phyloP scores from a whole-genome alignment of 2,888 invertebrate genomes.

The Tipula helvola region DNA sequence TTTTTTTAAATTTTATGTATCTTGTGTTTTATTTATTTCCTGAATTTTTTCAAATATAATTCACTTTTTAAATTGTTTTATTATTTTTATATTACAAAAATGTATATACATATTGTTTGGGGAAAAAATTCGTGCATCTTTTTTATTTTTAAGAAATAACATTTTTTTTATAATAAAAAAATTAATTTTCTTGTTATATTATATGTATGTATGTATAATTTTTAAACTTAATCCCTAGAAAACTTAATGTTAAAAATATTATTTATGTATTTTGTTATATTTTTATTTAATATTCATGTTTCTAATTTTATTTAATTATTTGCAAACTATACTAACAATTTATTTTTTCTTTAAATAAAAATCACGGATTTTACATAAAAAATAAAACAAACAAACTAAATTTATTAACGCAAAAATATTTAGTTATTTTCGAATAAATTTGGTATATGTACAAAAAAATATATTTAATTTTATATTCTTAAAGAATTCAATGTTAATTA shows the following conservation, averaged over 20 bases:
- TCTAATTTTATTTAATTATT: not conserved
- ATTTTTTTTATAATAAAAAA: not conserved
- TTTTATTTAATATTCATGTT: not conserved
- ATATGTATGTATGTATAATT: not conserved
- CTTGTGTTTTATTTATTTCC: constrained; percentile 9
- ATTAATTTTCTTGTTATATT: not conserved
- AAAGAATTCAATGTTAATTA: not conserved
- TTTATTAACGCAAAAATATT: not conserved
- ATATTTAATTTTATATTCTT: not conserved
- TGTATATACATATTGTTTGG: not conserved
- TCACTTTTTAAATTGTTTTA: not conserved
- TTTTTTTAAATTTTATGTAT: constrained; percentile 1
- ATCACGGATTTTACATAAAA: not conserved
- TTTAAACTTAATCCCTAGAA: not conserved
- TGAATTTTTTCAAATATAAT: constrained; percentile 9
- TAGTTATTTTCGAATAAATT: not conserved
- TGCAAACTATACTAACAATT: not conserved
- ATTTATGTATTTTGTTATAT: not conserved
- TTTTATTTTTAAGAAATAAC: not conserved
- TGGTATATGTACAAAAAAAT: not conserved
- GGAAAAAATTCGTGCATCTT: not conserved
- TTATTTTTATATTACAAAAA: not conserved
- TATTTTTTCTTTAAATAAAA: not conserved
- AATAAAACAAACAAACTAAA: not conserved
- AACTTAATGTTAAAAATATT: not conserved